Evolutionary conservation across 37 sponge, comb jelly and placozoan genomes (phyloP).

Genomic region (Axinella damicornis): DNA sequence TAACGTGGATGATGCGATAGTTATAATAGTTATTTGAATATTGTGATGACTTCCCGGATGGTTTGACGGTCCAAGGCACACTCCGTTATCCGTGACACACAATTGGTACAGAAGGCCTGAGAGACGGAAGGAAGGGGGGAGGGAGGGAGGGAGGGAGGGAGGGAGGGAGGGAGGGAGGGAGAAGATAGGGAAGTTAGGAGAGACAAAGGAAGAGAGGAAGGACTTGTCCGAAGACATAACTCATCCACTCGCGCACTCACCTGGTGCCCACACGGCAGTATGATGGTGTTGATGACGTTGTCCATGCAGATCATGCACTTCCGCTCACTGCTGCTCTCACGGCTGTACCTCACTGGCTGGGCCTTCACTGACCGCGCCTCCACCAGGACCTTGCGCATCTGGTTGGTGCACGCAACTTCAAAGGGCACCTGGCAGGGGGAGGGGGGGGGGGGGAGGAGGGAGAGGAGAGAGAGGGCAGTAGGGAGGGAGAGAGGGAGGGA

Average conservation of each 20-base stretch:
- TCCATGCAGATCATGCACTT: constrained; percentile 79
- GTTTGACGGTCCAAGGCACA: constrained; percentile 79
- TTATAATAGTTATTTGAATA: constrained; percentile 66
- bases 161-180: too few species aligned
- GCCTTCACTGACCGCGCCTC: constrained; percentile 36
- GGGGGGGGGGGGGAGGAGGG: not conserved
- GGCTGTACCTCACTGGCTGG: not conserved
- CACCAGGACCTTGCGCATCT: constrained; percentile 77
- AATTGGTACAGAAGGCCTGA: constrained; percentile 74
- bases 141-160: too few species aligned
- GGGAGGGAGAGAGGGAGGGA: too few species aligned
- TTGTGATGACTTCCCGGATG: constrained; percentile 71
- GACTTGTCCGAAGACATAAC: too few species aligned
- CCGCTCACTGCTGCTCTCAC: constrained; percentile 16
- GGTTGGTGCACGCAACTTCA: constrained; percentile 83
- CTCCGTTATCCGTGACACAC: constrained; percentile 48
- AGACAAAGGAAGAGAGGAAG: too few species aligned
- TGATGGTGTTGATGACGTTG: constrained; percentile 72
- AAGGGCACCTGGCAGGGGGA: constrained; percentile 66
- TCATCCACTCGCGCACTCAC: constrained; percentile 31
- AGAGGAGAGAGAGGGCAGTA: too few species aligned
- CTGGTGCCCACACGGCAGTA: constrained; percentile 90
- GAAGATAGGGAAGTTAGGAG: too few species aligned
- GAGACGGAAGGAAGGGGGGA: too few species aligned
- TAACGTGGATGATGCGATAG: too few species aligned